These are phyloP conservation scores for Scaptomyza tumidula DNA, from an alignment of 2,888 invertebrate genomes.

Conservation along the genomic window DNA sequence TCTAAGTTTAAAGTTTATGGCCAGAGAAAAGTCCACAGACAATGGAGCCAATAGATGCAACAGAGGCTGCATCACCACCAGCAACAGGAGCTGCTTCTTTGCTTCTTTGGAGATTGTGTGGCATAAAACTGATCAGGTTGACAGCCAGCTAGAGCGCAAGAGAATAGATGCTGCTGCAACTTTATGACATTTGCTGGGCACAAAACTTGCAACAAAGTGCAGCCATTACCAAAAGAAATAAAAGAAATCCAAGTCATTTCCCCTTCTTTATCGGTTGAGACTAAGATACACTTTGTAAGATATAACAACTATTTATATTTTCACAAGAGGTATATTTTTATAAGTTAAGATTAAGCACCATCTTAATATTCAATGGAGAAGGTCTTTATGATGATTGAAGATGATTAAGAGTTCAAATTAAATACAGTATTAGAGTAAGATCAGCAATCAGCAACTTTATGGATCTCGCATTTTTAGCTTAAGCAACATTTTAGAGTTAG, in stretches of 20 bases:
- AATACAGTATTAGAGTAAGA: not conserved
- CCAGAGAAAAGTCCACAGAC: conserved; percentile 65
- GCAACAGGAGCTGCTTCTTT: conserved; percentile 22
- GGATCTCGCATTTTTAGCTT: not conserved
- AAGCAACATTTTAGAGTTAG: conserved; percentile 14
- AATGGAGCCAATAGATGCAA: conserved; percentile 44
- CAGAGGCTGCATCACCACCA: conserved; percentile 41
- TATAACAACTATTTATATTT: conserved; percentile 6
- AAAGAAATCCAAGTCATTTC: conserved; percentile 44
- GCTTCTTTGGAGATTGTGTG: conserved; percentile 23
- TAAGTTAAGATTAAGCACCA: not conserved
- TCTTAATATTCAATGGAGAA: not conserved
- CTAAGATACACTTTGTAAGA: conserved; percentile 31
- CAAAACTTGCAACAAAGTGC: conserved; percentile 55
- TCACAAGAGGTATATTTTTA: not conserved
- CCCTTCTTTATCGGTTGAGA: conserved; percentile 8
- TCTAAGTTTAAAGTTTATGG: conserved; percentile 74
- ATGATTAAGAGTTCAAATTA: not conserved
- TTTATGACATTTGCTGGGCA: conserved; percentile 59
- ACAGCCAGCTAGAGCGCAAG: conserved; percentile 29
- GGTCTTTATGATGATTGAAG: not conserved
- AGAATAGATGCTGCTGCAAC: conserved; percentile 46
- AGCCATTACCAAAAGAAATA: conserved; percentile 23
- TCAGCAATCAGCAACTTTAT: not conserved
- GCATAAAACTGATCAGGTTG: conserved; percentile 70